Conservation (phyloP, 2,797 vertebrate species). For the Microctenopoma steveboyesi region DNA sequence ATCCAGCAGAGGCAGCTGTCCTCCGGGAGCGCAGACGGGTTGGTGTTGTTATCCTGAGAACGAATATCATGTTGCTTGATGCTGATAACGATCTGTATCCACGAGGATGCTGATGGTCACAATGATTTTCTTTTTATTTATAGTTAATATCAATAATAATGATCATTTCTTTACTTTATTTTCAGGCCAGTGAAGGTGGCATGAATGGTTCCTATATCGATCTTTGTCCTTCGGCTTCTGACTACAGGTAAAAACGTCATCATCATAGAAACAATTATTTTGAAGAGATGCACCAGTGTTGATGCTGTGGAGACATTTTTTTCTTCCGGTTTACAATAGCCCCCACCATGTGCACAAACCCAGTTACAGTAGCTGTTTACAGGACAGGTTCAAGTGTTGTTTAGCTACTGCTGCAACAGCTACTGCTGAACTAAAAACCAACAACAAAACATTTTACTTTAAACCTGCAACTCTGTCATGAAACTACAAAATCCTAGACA, state of each 20-base stretch:
- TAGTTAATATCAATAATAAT: neutral
- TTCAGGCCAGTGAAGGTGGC: slow-evolving; percentile 83
- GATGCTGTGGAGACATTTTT: slow-evolving; percentile 45
- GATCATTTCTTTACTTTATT: slow-evolving; percentile 21
- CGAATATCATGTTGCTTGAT: slow-evolving; percentile 12
- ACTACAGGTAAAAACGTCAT: slow-evolving; percentile 70
- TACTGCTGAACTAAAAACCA: slow-evolving; percentile 38
- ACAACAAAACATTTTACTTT: slow-evolving; percentile 40
- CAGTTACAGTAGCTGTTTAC: slow-evolving; percentile 60
- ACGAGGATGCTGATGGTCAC: neutral
- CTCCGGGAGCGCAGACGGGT: slow-evolving; percentile 91
- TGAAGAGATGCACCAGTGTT: slow-evolving; percentile 6
- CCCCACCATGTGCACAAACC: slow-evolving; percentile 39
- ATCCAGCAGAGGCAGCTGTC: slow-evolving; percentile 93
- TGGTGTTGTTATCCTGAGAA: slow-evolving; percentile 58
- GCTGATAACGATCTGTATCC: neutral
- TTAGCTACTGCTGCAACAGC: slow-evolving; percentile 60
- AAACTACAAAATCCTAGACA: slow-evolving; percentile 15
- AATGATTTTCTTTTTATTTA: neutral
- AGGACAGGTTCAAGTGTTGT: slow-evolving; percentile 60
- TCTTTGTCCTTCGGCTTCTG: slow-evolving; percentile 57
- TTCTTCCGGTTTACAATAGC: slow-evolving; percentile 39
- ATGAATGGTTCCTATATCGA: slow-evolving; percentile 78
- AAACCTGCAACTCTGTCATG: slow-evolving; percentile 8
- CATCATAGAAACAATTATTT: neutral